Conservation (phyloP, 2,113 vertebrate species). For the Oxyura jamaicensis region DNA sequence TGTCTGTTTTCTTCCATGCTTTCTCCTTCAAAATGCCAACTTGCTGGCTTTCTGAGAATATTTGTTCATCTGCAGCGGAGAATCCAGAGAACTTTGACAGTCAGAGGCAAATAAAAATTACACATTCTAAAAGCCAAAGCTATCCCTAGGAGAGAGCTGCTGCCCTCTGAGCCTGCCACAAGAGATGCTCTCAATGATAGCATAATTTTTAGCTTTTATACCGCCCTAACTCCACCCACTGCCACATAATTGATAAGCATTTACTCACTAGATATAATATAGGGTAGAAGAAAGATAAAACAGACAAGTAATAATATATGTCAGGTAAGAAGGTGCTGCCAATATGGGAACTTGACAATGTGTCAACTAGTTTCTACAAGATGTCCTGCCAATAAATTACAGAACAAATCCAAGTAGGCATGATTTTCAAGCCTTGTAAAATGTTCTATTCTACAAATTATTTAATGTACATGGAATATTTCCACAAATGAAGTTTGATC, state of each 20-base stretch:
- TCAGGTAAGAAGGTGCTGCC: not conserved
- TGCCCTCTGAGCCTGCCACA: not conserved
- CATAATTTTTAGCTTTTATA: not conserved
- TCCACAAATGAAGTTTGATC: not conserved
- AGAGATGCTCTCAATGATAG: not conserved
- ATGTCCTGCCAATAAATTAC: not conserved
- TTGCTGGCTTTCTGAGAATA: not conserved
- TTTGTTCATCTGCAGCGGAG: not conserved
- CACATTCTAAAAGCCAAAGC: not conserved
- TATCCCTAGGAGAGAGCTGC: not conserved
- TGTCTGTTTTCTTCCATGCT: constrained; percentile 38
- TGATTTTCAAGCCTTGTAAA: not conserved
- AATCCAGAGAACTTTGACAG: not conserved
- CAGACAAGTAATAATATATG: not conserved
- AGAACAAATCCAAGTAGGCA: not conserved
- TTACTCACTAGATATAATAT: not conserved
- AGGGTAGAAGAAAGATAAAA: not conserved
- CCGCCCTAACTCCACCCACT: constrained; percentile 26
- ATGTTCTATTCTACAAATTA: not conserved
- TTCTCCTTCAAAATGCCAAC: not conserved
- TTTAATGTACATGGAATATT: not conserved
- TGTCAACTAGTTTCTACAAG: not conserved
- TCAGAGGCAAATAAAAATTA: not conserved
- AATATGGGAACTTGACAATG: not conserved
- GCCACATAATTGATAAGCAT: constrained; percentile 8